A percentile compares a stretch with the other conserved stretches of the same genome.
These are phyloP conservation scores for Gambelia wislizenii DNA, from an alignment of 2,797 vertebrate species.

Conservation along the genomic window DNA sequence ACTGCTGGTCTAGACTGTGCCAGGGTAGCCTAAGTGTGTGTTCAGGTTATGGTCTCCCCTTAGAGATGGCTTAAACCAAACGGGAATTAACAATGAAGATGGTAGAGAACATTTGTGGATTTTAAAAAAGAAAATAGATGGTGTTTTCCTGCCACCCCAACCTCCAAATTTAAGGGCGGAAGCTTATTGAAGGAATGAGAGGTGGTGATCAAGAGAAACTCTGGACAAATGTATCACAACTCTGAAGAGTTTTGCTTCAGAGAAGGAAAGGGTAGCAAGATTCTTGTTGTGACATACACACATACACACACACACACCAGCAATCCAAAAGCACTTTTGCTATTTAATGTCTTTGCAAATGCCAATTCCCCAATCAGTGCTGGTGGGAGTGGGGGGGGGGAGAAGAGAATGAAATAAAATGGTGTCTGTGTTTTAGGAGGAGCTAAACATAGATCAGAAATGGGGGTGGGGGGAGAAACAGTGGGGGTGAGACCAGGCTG, in stretches of 20 bases:
- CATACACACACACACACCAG: too few species aligned
- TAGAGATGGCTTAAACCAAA: background rate
- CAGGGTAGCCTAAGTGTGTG: background rate
- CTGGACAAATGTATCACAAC: background rate
- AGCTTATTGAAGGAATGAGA: background rate
- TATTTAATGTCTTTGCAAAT: background rate
- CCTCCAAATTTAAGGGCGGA: background rate
- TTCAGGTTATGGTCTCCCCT: background rate
- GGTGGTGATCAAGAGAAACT: background rate
- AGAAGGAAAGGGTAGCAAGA: background rate
- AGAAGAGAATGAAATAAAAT: background rate
- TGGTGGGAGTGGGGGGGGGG: background rate
- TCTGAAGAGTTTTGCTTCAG: background rate
- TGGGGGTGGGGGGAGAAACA: background rate
- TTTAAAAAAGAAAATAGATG: background rate
- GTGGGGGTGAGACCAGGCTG: conserved; percentile 22
- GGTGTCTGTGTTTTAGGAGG: background rate
- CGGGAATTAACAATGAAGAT: background rate
- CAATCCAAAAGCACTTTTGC: background rate
- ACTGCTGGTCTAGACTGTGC: too few species aligned
- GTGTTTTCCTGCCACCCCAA: background rate
- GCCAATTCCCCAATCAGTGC: background rate
- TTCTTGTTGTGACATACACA: background rate
- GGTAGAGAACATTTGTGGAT: too few species aligned
- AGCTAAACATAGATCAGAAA: conserved; percentile 15